These are phyloP conservation scores for Lerista edwardsae DNA, from an alignment of 2,797 vertebrate species.

Conservation along the genomic window DNA sequence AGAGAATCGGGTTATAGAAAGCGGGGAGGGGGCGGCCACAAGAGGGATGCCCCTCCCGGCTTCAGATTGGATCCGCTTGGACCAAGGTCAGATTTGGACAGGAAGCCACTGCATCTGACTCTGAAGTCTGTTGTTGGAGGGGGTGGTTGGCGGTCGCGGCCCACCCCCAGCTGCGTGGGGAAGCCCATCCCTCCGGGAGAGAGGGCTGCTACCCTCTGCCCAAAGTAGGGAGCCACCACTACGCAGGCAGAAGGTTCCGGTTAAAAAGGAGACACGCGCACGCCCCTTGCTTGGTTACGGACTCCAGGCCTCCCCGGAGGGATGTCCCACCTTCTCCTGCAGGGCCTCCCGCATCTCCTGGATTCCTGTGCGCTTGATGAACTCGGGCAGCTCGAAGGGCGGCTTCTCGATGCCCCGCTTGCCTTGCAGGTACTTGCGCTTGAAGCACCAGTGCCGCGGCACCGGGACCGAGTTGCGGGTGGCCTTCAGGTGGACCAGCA, in stretches of 20 bases:
- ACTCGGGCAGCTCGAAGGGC: conserved; percentile 92
- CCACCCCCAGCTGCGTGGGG: too few relatives aligned
- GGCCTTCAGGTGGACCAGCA: conserved; percentile 94
- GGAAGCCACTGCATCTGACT: neutral
- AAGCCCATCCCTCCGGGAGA: too few relatives aligned
- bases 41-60: neutral
- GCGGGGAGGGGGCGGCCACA: too few relatives aligned
- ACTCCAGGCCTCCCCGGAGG: neutral
- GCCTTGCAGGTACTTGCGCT: conserved; percentile 94
- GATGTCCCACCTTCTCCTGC: conserved; percentile 88
- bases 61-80: neutral
- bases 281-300: too few relatives aligned
- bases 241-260: too few relatives aligned
- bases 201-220: too few relatives aligned
- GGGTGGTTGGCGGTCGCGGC: too few relatives aligned
- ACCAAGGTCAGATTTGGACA: neutral
- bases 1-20: neutral
- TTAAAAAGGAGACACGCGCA: too few relatives aligned
- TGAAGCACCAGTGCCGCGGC: conserved; percentile 96
- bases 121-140: too few relatives aligned
- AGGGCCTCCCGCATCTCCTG: conserved; percentile 97
- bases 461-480: conserved; percentile 94
- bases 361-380: conserved; percentile 94
- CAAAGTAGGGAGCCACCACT: too few relatives aligned
- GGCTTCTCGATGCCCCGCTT: conserved; percentile 97